Evolutionary conservation across 2,113 vertebrate genomes (phyloP), one percentile per base, ranked within the genome.

Genomic region (Melanotaenia duboulayi): DNA sequence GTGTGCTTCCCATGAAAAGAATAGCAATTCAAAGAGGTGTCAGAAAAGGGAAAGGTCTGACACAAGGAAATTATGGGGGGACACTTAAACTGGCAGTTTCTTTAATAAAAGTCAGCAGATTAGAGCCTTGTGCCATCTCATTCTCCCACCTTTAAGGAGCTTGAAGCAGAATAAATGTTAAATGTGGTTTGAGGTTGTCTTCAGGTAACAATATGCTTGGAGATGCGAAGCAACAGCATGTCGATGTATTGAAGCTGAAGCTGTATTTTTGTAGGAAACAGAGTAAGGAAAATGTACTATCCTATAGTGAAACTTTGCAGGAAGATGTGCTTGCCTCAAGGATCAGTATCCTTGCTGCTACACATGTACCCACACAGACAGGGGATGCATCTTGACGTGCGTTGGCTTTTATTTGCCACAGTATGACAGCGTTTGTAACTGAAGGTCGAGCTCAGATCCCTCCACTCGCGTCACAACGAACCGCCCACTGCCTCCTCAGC

Each of bases 381-480:
- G 62, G 60, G 46, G 49, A 81, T 67, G 57, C 42, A 19, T 65
- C 25, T 11, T 82, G 80, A 79, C 77, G 64, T 65, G 57, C 74
- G 80, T 78, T 65, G 80, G 64, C 73, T 75, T 81, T 78, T 65
- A 80, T 44, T 74, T 11, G 3, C 65, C 11, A 24, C 76, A 76
- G 60, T 75, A 56, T 65, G 80, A 85, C 74, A 75, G 70, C 39
- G 55, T 81, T 78, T 83, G 16, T 77, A 74, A 75, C 52, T 83
- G 82, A 80, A 88, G 86, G 84, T 88, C 71, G 50, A 24, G 63
- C 66, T 69, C 48, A 57, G 48, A 77, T 79, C 71, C 16, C 48
- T 59, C 52, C 19, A 3, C 32, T 35, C 3, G 8, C 62, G 57
- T 71, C 77, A 61, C 57, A 14, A 39, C 0, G 4, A 80, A 51